Evolutionary conservation across 2,797 vertebrate genomes (phyloP).

Genomic region (Ptychadena robeensis): DNA sequence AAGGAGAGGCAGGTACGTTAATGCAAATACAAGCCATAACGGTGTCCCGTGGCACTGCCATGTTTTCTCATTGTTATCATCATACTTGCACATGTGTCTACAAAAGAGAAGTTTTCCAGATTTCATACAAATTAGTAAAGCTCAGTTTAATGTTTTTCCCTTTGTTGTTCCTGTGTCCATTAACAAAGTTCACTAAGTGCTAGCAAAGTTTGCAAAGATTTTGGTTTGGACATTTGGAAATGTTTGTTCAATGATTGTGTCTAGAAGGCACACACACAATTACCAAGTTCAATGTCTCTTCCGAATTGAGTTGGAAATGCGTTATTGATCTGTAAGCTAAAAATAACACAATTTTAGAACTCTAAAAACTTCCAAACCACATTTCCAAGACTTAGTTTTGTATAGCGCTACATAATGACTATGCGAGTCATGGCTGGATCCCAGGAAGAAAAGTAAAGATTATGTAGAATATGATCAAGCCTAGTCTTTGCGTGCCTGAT

Average conservation of each 20-base stretch:
- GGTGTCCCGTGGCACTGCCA: too few species aligned
- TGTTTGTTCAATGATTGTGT: too few species aligned
- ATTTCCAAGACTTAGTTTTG: neutral
- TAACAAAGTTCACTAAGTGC: too few species aligned
- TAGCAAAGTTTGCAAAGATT: neutral
- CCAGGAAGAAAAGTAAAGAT: neutral
- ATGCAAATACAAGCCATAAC: too few species aligned
- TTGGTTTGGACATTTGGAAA: neutral
- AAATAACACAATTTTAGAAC: neutral
- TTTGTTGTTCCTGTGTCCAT: too few species aligned
- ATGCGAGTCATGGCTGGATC: neutral
- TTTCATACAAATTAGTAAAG: neutral
- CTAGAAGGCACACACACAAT: too few species aligned
- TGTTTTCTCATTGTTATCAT: too few species aligned
- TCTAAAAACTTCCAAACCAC: neutral
- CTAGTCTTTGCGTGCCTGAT: neutral
- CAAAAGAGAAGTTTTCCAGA: neutral
- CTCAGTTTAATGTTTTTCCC: too few species aligned
- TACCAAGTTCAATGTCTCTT: neutral
- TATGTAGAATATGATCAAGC: neutral
- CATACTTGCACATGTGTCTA: too few species aligned
- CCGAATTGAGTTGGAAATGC: neutral
- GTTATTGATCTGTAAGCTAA: neutral
- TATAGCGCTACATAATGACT: neutral
- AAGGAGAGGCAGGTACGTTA: too few species aligned